phyloP scores from a whole-genome alignment of 2,113 vertebrate genomes.

The Sceloporus tristichus region DNA sequence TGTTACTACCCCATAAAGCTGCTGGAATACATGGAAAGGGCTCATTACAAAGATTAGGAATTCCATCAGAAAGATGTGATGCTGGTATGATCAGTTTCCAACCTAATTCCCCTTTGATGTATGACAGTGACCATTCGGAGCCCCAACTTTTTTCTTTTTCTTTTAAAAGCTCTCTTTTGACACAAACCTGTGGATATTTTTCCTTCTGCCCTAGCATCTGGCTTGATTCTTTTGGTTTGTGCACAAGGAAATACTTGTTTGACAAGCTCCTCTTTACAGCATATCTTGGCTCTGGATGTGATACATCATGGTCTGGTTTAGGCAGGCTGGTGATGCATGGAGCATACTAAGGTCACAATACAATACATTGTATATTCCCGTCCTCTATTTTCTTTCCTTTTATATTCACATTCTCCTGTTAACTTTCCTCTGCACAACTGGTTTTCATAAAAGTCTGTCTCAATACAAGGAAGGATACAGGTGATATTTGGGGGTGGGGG shows the following conservation, averaged over 20 bases:
- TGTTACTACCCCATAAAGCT: neutral
- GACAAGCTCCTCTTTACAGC: neutral
- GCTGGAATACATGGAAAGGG: neutral
- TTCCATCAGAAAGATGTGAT: neutral
- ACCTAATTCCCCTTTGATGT: neutral
- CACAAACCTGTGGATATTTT: neutral
- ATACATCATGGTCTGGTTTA: too few species aligned
- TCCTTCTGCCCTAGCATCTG: neutral
- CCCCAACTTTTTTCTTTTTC: neutral
- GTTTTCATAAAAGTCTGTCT: neutral
- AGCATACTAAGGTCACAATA: neutral
- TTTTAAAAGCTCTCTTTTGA: neutral
- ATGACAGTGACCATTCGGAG: neutral
- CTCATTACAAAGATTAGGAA: neutral
- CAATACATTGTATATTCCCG: neutral
- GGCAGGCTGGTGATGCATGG: too few species aligned
- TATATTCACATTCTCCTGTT: neutral
- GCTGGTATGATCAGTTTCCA: neutral
- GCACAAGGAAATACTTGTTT: neutral
- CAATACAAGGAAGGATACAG: neutral
- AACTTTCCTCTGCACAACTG: neutral
- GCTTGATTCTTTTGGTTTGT: neutral
- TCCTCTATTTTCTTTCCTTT: conserved; percentile 15
- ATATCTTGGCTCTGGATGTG: neutral
- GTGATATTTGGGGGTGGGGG: neutral